These are phyloP conservation scores for Stylophora pistillata DNA, from an alignment of 64 coral and sea anemone genomes.

Conservation along the genomic window DNA sequence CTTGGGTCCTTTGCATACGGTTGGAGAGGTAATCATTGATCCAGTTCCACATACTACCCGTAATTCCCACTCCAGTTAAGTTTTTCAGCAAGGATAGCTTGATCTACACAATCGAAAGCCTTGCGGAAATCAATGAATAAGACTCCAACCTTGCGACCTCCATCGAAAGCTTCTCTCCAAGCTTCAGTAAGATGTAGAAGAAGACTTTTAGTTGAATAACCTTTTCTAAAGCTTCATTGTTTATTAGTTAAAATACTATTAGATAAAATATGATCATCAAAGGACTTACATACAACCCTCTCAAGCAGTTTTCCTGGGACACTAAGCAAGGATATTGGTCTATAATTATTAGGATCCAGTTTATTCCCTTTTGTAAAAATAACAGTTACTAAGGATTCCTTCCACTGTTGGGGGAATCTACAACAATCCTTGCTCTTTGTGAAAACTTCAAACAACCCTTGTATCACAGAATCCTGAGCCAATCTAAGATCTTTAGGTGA, in stretches of 20 bases:
- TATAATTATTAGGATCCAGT: neutral
- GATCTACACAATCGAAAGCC: too few species aligned
- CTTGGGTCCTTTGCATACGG: too few species aligned
- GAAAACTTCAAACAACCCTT: constrained; percentile 6
- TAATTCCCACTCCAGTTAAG: too few species aligned
- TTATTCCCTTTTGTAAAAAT: too few species aligned
- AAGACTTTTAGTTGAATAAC: constrained; percentile 14
- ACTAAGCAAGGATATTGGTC: neutral
- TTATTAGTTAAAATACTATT: constrained; percentile 5
- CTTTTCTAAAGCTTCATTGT: neutral
- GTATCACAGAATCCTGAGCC: neutral
- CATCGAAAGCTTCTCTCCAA: neutral
- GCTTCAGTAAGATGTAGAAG: constrained; percentile 3
- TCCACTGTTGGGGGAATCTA: neutral
- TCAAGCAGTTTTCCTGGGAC: too few species aligned
- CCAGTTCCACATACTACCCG: too few species aligned
- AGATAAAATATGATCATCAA: too few species aligned
- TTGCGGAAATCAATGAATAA: neutral
- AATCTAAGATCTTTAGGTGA: constrained; percentile 1
- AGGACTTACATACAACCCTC: too few species aligned
- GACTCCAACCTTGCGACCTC: too few species aligned
- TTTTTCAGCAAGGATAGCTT: too few species aligned
- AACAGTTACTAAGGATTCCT: too few species aligned
- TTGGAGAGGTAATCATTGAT: too few species aligned
- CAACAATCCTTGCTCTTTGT: neutral